A percentile compares a stretch with the other conserved stretches of the same genome.
Conservation (phyloP, 2,113 vertebrate species). For the Ctenomys sociabilis region DNA sequence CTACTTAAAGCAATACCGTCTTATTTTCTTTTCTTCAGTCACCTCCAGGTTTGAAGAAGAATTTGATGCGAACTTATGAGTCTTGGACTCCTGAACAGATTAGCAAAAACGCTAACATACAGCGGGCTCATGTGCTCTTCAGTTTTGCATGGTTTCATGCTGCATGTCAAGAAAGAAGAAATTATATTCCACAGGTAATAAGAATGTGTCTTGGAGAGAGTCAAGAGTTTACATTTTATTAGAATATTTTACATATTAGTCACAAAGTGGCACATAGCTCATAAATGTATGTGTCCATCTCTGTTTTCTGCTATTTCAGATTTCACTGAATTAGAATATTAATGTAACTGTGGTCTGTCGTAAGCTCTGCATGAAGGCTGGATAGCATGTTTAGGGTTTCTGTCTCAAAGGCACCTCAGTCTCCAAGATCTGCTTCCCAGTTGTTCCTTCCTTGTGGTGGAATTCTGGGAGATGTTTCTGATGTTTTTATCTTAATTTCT, state of each 20-base stretch:
- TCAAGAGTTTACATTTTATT: background rate
- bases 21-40: conserved; percentile 86
- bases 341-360: background rate
- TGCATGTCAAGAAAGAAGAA: conserved; percentile 97
- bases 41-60: conserved; percentile 98
- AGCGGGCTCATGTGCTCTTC: conserved; percentile 94
- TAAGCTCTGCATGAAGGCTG: background rate
- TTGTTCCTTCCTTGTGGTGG: background rate
- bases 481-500: background rate
- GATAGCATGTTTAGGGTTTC: background rate
- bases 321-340: background rate
- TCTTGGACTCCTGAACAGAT: conserved; percentile 97
- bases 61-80: conserved; percentile 96
- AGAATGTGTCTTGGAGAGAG: background rate
- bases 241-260: background rate
- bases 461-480: background rate
- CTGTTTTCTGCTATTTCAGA: conserved; percentile 7
- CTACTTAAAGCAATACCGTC: background rate
- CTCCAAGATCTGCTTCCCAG: background rate
- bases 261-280: background rate
- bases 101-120: conserved; percentile 90
- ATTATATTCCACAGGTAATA: conserved; percentile 96
- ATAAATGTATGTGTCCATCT: background rate
- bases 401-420: background rate
- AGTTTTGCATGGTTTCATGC: conserved; percentile 99